Evolutionary conservation across 1,140 invertebrate species (phyloP).

Genomic region (Popillia japonica): DNA sequence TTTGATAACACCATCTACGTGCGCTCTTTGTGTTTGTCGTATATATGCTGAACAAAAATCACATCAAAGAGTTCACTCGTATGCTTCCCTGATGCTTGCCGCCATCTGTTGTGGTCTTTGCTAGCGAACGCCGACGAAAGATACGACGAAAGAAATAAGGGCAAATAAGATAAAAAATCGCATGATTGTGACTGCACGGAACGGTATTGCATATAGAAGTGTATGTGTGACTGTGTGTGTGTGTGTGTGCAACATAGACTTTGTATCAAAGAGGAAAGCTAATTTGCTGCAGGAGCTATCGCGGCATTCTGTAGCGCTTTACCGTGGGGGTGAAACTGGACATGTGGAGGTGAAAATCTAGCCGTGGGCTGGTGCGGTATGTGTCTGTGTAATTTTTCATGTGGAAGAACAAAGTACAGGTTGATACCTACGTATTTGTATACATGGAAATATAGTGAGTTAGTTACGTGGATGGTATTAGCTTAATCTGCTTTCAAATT

Average conservation of each 20-base stretch:
- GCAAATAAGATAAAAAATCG: background rate
- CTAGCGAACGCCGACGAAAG: no score
- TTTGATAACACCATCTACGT: background rate
- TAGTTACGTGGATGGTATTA: no score
- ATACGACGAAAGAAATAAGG: background rate
- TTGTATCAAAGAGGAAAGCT: no score
- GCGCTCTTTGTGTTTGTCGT: background rate
- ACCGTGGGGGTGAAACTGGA: background rate
- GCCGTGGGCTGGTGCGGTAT: background rate
- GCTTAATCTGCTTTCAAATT: no score
- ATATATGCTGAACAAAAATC: background rate
- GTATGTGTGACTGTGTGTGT: no score
- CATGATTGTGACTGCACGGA: no score
- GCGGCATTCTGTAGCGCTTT: background rate
- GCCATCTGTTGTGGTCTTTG: background rate
- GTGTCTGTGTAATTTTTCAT: background rate
- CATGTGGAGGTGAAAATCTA: background rate
- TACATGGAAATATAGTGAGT: no score
- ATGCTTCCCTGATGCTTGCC: background rate
- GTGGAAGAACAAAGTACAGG: background rate
- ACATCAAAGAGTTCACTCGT: background rate
- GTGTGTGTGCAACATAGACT: no score
- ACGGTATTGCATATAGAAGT: no score
- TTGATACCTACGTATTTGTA: no score
- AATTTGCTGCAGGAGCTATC: no score